Conservation (phyloP, 2,113 vertebrate genomes). For the Cavia porcellus region DNA sequence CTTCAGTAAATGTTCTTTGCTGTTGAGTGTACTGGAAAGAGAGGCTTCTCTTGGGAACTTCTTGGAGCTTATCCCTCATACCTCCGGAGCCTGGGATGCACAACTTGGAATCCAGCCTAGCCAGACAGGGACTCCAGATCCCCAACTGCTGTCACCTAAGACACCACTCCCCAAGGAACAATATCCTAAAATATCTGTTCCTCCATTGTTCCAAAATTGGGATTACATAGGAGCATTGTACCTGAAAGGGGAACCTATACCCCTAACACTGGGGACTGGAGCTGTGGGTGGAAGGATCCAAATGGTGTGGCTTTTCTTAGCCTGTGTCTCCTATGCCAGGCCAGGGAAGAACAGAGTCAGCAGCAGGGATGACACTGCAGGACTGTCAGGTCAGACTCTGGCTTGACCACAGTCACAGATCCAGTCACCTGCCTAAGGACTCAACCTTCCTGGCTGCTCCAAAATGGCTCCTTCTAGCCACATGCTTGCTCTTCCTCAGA, state of each 20-base stretch:
- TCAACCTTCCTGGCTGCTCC: slow-evolving; percentile 14
- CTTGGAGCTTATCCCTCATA: neutral
- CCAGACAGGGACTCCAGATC: neutral
- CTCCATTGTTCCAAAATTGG: neutral
- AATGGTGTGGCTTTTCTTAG: neutral
- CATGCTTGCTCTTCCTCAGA: too few species aligned
- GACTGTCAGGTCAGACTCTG: neutral
- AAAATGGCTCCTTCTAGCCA: neutral
- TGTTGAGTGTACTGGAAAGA: neutral
- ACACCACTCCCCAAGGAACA: neutral
- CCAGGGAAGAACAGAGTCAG: neutral
- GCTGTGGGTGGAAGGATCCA: neutral
- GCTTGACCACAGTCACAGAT: neutral
- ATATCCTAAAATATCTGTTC: neutral
- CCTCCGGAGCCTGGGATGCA: neutral
- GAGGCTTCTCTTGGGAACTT: neutral
- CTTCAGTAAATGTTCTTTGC: neutral
- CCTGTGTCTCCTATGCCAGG: neutral
- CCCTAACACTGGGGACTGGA: neutral
- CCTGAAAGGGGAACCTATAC: neutral
- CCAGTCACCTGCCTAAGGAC: neutral
- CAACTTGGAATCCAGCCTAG: neutral
- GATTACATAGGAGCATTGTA: neutral
- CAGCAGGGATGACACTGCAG: neutral
- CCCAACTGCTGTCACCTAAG: neutral